Conservation (phyloP, 2,113 vertebrate species). For the Dendrocopos noguchii region DNA sequence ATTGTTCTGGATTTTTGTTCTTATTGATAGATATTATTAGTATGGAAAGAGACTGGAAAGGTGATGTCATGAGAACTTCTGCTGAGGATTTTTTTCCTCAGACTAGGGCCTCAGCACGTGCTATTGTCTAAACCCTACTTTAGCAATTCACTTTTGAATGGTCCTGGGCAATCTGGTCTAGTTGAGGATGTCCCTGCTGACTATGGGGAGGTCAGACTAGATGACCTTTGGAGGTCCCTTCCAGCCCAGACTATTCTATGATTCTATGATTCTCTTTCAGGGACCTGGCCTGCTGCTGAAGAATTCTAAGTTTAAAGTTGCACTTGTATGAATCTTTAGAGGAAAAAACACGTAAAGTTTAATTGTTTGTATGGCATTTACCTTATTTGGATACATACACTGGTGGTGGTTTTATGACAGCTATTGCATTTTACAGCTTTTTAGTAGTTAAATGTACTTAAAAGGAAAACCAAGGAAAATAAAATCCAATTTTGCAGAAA, state of each 20-base stretch:
- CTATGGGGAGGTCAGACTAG: too few relatives aligned
- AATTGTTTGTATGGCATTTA: background rate
- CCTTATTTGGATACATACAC: background rate
- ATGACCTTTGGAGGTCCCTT: too few relatives aligned
- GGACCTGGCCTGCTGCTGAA: background rate
- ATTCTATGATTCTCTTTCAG: background rate
- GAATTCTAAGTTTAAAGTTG: background rate
- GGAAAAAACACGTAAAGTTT: background rate
- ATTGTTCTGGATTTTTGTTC: background rate
- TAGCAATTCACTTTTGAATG: background rate
- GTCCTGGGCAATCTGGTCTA: too few relatives aligned
- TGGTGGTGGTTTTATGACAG: background rate
- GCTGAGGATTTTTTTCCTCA: background rate
- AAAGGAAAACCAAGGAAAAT: background rate
- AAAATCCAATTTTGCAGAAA: conserved; percentile 22
- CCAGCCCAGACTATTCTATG: too few relatives aligned
- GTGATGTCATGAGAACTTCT: background rate
- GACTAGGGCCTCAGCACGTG: background rate
- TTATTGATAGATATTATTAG: background rate
- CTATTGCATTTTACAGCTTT: background rate
- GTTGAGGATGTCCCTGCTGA: too few relatives aligned
- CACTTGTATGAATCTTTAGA: background rate
- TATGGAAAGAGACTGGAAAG: background rate
- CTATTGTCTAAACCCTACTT: background rate
- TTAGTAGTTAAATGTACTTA: background rate